Evolutionary conservation across 2,888 invertebrate genomes (phyloP).

Genomic region (Axea sp.): DNA sequence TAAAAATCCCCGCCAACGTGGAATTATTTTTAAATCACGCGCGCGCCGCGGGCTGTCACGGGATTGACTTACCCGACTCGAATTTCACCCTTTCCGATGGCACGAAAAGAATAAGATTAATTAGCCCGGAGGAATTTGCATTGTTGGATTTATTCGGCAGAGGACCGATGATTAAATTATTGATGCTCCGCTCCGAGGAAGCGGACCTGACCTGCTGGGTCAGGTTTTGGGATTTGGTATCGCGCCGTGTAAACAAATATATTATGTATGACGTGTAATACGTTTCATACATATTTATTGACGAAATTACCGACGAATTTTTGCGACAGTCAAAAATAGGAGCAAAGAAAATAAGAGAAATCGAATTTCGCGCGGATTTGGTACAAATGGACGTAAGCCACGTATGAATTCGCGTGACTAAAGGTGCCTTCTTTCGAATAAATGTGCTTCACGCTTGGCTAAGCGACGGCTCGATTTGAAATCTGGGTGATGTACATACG

Average conservation of each 20-base stretch:
- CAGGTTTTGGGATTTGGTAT: conserved; percentile 3
- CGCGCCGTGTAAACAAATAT: conserved; percentile 42
- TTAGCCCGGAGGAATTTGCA: too few relatives aligned
- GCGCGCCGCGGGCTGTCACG: conserved; percentile 56
- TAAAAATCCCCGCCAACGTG: conserved; percentile 71
- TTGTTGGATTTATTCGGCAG: too few relatives aligned
- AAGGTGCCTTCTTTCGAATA: conserved; percentile 72
- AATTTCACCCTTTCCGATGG: background rate
- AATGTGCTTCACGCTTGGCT: conserved; percentile 78
- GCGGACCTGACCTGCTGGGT: too few relatives aligned
- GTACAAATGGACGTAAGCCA: conserved; percentile 66
- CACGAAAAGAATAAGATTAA: too few relatives aligned
- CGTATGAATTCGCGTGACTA: conserved; percentile 69
- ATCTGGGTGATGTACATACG: conserved; percentile 74
- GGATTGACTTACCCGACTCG: background rate
- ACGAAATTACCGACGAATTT: conserved; percentile 33
- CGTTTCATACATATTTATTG: conserved; percentile 55
- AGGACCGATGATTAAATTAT: too few relatives aligned
- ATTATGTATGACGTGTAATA: conserved; percentile 49
- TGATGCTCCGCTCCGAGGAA: too few relatives aligned
- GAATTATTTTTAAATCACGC: conserved; percentile 73
- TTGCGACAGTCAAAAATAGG: conserved; percentile 34
- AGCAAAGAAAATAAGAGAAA: conserved; percentile 52
- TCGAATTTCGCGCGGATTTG: conserved; percentile 65
- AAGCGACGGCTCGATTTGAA: conserved; percentile 78